These are phyloP conservation scores for Ceramica pisi DNA, from an alignment of 2,888 invertebrate species.

Conservation along the genomic window DNA sequence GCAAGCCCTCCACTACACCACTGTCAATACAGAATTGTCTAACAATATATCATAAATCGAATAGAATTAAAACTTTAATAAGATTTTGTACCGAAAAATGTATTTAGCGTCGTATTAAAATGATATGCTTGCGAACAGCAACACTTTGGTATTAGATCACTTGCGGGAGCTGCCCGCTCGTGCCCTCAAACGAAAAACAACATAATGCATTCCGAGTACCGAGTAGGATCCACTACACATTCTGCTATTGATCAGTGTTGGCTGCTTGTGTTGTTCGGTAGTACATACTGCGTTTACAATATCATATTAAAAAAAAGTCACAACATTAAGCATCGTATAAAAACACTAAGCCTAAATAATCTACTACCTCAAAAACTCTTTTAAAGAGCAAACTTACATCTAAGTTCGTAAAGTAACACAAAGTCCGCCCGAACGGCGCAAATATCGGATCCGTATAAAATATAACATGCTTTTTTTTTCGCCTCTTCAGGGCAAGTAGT, in stretches of 20 bases:
- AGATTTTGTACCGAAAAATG: conserved; percentile 88
- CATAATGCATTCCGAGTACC: conserved; percentile 70
- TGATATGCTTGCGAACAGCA: conserved; percentile 90
- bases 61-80: conserved; percentile 88
- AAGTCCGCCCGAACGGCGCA: conserved; percentile 74
- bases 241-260: conserved; percentile 86
- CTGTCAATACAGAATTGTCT: conserved; percentile 85
- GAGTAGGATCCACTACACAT: conserved; percentile 87
- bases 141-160: conserved; percentile 88
- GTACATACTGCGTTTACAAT: conserved; percentile 79
- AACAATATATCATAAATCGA: conserved; percentile 88
- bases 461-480: conserved; percentile 87
- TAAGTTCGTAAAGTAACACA: conserved; percentile 89
- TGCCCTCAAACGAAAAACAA: conserved; percentile 76
- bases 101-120: conserved; percentile 88
- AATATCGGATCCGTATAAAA: conserved; percentile 88
- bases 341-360: conserved; percentile 91
- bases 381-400: conserved; percentile 90
- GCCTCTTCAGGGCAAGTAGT: conserved; percentile 67
- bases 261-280: conserved; percentile 81
- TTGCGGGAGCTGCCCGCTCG: conserved; percentile 79
- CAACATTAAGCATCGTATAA: conserved; percentile 91
- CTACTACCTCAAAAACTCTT: conserved; percentile 91
- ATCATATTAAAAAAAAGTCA: conserved; percentile 86
- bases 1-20: conserved; percentile 78